Evolutionary conservation across 2,888 invertebrate genomes (phyloP), one percentile per base, ranked within the genome.

Genomic region (Matsumyia berberina): DNA sequence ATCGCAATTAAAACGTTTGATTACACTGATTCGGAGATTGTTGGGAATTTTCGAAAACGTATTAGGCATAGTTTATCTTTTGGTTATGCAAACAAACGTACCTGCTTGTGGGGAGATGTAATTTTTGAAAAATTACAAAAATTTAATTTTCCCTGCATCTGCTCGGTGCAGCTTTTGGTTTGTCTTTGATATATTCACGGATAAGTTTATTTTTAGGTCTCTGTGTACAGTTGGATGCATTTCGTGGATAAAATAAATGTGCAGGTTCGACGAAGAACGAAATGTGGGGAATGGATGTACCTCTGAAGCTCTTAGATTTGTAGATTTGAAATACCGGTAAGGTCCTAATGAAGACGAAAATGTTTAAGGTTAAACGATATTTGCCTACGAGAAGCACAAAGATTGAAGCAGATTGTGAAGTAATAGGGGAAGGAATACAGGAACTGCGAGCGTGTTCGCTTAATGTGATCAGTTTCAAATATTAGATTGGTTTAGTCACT

Each of bases 141-240:
- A 17, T 24, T n/a, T 5, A 39, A 62, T 53, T 67, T 73, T 73
- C 29, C 29, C 39, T 77, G 66, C 82, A 66, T 70, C 53, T 72
- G 70, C 39, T 66, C 31, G 11, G 58, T 66, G 31, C 51, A 44
- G 37, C 46, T 64, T 53, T 64, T 60, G 35, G 55, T 58, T n/a
- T 82, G 58, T 72, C 60, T 77, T 46, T 72, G 66, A 72, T 51
- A 60, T 57, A 58, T 78, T 73, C 67, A 78, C 78, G 83, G 83
- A 76, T 74, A 66, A 78, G 33, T 80, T 85, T 76, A 80, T 85
- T 79, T 85, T 85, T 85, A 80, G 85, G 69, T 39, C 0, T 35
- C 19, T 58, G 58, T 37, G 29, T 70, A 58, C 69, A 74, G 51
- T 76, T 49, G 42, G 67, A 64, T 85, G 83, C 83, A 79, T 79